Base-by-base conservation (phyloP, 1,140 invertebrate species). In the Latrodectus geometricus region DNA sequence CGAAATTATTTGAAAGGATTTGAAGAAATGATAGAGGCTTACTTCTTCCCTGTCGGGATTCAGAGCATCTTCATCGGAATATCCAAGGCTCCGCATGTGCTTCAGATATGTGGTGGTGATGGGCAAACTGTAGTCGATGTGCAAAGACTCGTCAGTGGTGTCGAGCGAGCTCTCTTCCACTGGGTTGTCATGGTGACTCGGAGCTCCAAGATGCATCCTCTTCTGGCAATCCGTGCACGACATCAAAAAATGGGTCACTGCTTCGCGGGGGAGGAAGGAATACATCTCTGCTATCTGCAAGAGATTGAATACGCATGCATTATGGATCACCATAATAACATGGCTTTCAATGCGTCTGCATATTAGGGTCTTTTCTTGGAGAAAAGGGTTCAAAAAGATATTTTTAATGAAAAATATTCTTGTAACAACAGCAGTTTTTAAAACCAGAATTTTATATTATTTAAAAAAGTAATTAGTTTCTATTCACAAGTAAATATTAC, bases 251-350 rank as follows among this genome's bases (percentile, higher is more conserved):
- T 96, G 94, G 68, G 97, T 98, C 89, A 99, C 97, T 4, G 97
- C 97, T 92, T 98, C 97, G 54, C 97, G 94, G 2, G 97, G 97
- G 81, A 99, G 93, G 90, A 98, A 98, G 8, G 97, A 96, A 92
- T 97, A 98, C 69, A 96, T 97, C 91, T 98, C 97, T 12, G 97
- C 97, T 90, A 98, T 97, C 97, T 98, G 93, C 50, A 93, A 92
- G 4, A 54, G n/a, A 70, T 21, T 50, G 35, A 35, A 35, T 5
- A 35, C 35, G 2, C 35, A 35, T 35, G 35, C 35, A 35, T 35
- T 35, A 35, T 35, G 35, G 35, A 35, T 35, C 35, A 35, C 2
- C 35, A 35, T 35, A 35, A 35, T 35, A 5, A 5, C 35, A 35
- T 35, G 35, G 35, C 35, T 35, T 35, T 35, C 2, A 35, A 35